These are phyloP conservation scores for Limanda limanda DNA, from an alignment of 2,113 vertebrate species.

Conservation along the genomic window DNA sequence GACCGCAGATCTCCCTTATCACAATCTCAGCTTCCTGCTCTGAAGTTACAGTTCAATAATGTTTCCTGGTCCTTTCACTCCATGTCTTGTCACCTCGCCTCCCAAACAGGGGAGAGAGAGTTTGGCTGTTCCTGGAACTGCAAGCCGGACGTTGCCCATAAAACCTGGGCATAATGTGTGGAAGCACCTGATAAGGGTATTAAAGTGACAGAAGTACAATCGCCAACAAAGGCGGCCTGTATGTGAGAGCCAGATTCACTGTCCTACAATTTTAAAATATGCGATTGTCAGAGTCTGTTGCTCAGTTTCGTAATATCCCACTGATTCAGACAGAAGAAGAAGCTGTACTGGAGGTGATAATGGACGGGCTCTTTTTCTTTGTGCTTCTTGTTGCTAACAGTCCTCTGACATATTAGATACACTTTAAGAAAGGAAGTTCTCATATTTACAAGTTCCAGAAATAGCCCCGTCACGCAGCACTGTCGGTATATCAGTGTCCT, in stretches of 20 bases:
- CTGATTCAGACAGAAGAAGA: background rate
- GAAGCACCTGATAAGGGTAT: slow-evolving; percentile 47
- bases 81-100: slow-evolving; percentile 32
- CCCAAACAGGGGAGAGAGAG: slow-evolving; percentile 20
- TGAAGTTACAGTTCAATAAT: slow-evolving; percentile 24
- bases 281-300: background rate
- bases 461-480: slow-evolving; percentile 79
- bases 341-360: background rate
- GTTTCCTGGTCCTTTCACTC: slow-evolving; percentile 6
- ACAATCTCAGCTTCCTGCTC: slow-evolving; percentile 36
- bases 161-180: slow-evolving; percentile 12
- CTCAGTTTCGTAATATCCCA: background rate
- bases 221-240: background rate
- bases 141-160: slow-evolving; percentile 28
- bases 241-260: background rate
- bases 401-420: slow-evolving; percentile 70
- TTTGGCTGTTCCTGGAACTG: slow-evolving; percentile 3
- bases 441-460: slow-evolving; percentile 83
- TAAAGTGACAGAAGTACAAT: slow-evolving; percentile 38
- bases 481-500: slow-evolving; percentile 80
- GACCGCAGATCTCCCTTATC: slow-evolving; percentile 32
- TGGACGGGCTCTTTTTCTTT: slow-evolving; percentile 6
- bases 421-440: slow-evolving; percentile 82
- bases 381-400: slow-evolving; percentile 59
- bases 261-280: background rate